These are phyloP conservation scores for Bolinopsis microptera DNA, from an alignment of 37 sponge, comb jelly and placozoan genomes.

Conservation along the genomic window DNA sequence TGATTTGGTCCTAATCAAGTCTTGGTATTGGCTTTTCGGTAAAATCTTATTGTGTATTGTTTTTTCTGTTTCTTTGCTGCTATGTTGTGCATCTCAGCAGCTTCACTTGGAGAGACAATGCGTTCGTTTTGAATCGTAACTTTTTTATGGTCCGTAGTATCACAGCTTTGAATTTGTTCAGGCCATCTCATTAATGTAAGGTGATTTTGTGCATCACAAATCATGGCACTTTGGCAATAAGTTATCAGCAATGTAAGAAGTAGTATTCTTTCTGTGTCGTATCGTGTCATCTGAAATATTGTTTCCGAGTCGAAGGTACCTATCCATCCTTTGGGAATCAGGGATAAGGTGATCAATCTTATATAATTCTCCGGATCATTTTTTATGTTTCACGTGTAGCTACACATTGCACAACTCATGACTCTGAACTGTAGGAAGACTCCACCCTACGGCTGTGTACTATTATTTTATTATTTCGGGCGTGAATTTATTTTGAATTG, in stretches of 20 bases:
- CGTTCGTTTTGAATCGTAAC: neutral
- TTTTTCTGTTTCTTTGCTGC: neutral
- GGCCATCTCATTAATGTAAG: neutral
- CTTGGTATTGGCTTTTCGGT: neutral
- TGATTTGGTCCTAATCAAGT: neutral
- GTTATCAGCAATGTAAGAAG: neutral
- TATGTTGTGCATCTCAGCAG: neutral
- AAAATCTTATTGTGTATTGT: neutral
- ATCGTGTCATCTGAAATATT: neutral
- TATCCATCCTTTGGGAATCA: neutral
- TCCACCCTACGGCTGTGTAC: neutral
- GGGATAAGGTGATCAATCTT: neutral
- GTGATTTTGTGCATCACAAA: neutral
- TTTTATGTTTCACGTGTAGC: neutral
- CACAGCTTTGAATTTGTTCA: neutral
- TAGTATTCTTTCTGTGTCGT: neutral
- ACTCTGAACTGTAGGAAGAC: neutral
- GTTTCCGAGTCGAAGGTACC: neutral
- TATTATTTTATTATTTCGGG: neutral
- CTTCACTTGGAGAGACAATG: neutral
- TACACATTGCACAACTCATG: no score
- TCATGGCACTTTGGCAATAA: neutral
- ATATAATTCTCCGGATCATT: neutral
- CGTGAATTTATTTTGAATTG: no score
- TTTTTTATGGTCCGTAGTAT: neutral